Evolutionary conservation across 2,888 invertebrate species (phyloP).

Genomic region (Rhimphoctona megacephalus): DNA sequence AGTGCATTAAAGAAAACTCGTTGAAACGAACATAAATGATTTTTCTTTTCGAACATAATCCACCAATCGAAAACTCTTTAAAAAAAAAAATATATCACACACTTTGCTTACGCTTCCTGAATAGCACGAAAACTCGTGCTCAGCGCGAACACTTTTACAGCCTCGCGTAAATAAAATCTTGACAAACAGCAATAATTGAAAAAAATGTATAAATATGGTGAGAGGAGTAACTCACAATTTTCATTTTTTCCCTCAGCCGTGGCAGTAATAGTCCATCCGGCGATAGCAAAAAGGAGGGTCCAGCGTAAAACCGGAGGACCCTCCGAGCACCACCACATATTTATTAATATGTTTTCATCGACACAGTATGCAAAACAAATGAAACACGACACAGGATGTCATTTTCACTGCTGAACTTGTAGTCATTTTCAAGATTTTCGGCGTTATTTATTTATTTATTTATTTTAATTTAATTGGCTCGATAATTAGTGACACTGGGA

Average conservation of each 20-base stretch:
- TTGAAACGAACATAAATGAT: not conserved
- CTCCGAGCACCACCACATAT: conserved; percentile 62
- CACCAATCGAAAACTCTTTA: not conserved
- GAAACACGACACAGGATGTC: conserved; percentile 28
- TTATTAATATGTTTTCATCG: conserved; percentile 46
- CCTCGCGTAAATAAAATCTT: not conserved
- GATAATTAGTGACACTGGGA: conserved; percentile 17
- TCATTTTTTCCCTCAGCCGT: conserved; percentile 76
- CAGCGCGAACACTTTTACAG: not conserved
- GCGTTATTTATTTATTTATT: not conserved
- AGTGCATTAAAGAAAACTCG: not conserved
- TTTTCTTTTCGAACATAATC: not conserved
- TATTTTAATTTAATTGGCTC: not conserved
- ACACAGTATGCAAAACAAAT: conserved; percentile 35
- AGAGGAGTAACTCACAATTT: conserved; percentile 76
- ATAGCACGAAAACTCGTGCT: not conserved
- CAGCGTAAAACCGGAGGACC: conserved; percentile 64
- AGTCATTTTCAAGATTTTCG: not conserved
- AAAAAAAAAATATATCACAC: not conserved
- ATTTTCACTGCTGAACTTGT: conserved; percentile 37
- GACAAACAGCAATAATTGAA: not conserved
- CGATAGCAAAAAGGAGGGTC: conserved; percentile 71
- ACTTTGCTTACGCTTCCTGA: not conserved
- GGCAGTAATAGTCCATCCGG: conserved; percentile 64
- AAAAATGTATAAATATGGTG: not conserved